Base-by-base conservation (phyloP, 1,140 invertebrate species). In the Pseudachorutes palmiensis region DNA sequence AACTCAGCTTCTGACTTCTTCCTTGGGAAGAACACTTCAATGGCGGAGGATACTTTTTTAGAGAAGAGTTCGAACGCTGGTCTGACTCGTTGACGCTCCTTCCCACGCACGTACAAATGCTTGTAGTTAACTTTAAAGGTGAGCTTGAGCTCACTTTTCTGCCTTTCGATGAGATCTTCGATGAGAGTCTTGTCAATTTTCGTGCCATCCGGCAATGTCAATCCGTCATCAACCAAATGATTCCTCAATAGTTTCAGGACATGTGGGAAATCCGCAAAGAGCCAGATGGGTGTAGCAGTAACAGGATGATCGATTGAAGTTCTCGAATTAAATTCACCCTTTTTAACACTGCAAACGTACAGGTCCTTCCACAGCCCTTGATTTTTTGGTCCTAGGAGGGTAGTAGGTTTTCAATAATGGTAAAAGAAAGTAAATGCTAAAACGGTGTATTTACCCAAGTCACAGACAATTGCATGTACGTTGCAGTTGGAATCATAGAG, bases 401-500 rank as follows among this genome's bases (percentile, higher is more conserved):
- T n/a, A n/a, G n/a, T n/a, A n/a, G n/a, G n/a, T n/a, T n/a, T n/a
- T n/a, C n/a, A n/a, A n/a, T n/a, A n/a, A n/a, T n/a, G n/a, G n/a
- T n/a, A n/a, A n/a, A n/a, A n/a, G n/a, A n/a, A n/a, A n/a, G n/a
- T n/a, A n/a, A n/a, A n/a, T n/a, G n/a, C n/a, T n/a, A n/a, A n/a
- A n/a, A n/a, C n/a, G n/a, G n/a, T n/a, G n/a, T n/a, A n/a, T n/a
- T n/a, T 55, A 55, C 74, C 76, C 65, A 74, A 75, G 65, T 79
- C 75, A n/a, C 68, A 72, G 3, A 76, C 75, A 65, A 74, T 73
- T 3, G 74, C 76, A 14, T 77, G 73, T 22, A 78, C 76, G 2
- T 74, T 68, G 60, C 70, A 76, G n/a, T 70, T 69, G 49, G 72
- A 67, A 33, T 70, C 51, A 65, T 77, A 70, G 22, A 78, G 62